phyloP scores from a whole-genome alignment of 2,113 vertebrate genomes.

The Bucco capensis region DNA sequence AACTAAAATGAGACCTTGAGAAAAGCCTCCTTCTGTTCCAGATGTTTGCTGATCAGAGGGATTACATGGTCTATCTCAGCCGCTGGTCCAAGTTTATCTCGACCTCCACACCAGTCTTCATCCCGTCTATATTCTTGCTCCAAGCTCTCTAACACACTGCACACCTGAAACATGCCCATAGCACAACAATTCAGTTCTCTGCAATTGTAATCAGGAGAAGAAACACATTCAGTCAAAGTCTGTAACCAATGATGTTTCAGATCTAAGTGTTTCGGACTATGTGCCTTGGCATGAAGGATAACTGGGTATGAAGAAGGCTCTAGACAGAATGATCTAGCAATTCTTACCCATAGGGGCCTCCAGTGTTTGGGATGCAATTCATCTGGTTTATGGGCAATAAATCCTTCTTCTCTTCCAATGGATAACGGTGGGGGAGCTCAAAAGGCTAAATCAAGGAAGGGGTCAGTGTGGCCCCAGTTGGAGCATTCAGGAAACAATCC shows the following conservation, averaged over 20 bases:
- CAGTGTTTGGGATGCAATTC: neutral
- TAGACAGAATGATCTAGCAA: neutral
- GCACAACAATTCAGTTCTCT: neutral
- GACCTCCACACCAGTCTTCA: conserved; percentile 95
- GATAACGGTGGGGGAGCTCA: neutral
- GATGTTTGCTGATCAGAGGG: conserved; percentile 95
- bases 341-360: neutral
- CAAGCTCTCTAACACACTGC: conserved; percentile 93
- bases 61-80: conserved; percentile 91
- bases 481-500: neutral
- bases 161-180: conserved; percentile 77
- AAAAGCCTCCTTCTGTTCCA: conserved; percentile 99
- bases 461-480: neutral
- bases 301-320: neutral
- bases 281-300: neutral
- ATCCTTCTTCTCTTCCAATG: neutral
- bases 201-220: neutral
- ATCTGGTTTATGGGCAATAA: neutral
- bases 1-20: conserved; percentile 75
- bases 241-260: neutral
- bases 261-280: neutral
- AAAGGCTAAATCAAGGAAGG: neutral
- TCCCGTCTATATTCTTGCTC: conserved; percentile 96
- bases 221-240: neutral
- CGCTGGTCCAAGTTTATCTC: conserved; percentile 88